Evolutionary conservation across 2,888 invertebrate species (phyloP), one percentile per base, ranked within the genome.

Genomic region (Chydorus sphaericus): DNA sequence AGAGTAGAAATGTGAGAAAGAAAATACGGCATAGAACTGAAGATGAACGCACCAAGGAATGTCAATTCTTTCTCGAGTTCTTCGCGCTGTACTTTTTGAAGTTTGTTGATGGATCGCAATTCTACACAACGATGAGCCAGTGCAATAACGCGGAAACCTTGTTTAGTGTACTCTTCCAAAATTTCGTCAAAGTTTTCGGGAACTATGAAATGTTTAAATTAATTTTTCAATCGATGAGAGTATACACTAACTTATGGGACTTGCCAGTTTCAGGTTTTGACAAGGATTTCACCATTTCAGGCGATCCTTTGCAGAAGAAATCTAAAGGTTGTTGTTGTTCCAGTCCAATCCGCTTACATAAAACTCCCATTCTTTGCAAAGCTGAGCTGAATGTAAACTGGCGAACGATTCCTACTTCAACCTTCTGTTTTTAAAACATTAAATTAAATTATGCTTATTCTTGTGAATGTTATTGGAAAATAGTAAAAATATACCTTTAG

Each of bases 71-170:
- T 75, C 70, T 96, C 94, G 36, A 91, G 80, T 65, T 80, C 75
- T 58, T 89, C 88, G 33, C 90, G 76, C 26, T 79, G 77, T 63
- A 87, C 77, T 58, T 81, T 77, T 66, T 86, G 82, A 10, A 85
- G 77, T 63, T 64, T 56, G 18, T 48, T 31, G 50, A 49, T n/a
- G 11, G 51, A 55, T 33, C 36, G 48, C 14, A 38, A 29, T 50
- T 36, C 33, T 55, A 61, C 57, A 59, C 56, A 36, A 55, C 59
- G 80, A 59, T 85, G 84, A 0, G 88, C 90, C 61, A 94, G 65
- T 0, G 91, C 94, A 55, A 97, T 87, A 10, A 97, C 92, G 7
- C 96, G 77, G 68, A 88, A 94, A 0, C 96, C 96, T 64, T 90
- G 85, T 63, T 89, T 85, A 0, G 94, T 91, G 70, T 91, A 94